A percentile compares a stretch with the other conserved stretches of the same genome.
phyloP scores from a whole-genome alignment of 1,140 invertebrate genomes.

The Papilio dardanus region DNA sequence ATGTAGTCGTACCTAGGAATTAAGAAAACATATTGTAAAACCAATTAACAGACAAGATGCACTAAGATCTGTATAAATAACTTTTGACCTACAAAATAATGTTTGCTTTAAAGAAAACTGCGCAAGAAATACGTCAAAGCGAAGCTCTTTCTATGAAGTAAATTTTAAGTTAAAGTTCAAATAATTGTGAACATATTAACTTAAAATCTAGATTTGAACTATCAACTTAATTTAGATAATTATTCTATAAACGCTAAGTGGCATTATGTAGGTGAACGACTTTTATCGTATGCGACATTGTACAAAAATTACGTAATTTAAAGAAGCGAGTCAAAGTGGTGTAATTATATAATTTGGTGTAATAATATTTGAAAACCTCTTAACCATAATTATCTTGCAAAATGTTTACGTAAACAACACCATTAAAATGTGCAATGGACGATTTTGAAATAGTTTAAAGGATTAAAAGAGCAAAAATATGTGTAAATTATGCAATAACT shows the following conservation, averaged over 20 bases:
- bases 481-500: too few relatives aligned
- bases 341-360: conserved; percentile 50
- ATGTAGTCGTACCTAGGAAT: background rate
- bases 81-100: too few relatives aligned
- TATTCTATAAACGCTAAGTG: conserved; percentile 2
- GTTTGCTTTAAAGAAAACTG: too few relatives aligned
- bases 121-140: too few relatives aligned
- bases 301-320: conserved; percentile 46
- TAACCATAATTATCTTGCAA: conserved; percentile 30
- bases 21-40: background rate
- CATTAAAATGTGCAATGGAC: too few relatives aligned
- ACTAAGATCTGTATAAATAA: too few relatives aligned
- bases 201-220: too few relatives aligned
- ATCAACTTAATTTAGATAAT: background rate
- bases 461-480: too few relatives aligned
- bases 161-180: too few relatives aligned
- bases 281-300: conserved; percentile 47
- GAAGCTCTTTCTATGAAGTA: too few relatives aligned
- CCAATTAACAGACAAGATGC: background rate
- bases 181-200: too few relatives aligned
- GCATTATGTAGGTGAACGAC: conserved; percentile 44
- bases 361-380: conserved; percentile 38
- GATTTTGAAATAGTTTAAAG: too few relatives aligned
- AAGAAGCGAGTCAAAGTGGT: conserved; percentile 37
- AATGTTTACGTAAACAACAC: conserved; percentile 28